phyloP scores from a whole-genome alignment of 2,797 vertebrate genomes.

The Xyrichtys novacula region DNA sequence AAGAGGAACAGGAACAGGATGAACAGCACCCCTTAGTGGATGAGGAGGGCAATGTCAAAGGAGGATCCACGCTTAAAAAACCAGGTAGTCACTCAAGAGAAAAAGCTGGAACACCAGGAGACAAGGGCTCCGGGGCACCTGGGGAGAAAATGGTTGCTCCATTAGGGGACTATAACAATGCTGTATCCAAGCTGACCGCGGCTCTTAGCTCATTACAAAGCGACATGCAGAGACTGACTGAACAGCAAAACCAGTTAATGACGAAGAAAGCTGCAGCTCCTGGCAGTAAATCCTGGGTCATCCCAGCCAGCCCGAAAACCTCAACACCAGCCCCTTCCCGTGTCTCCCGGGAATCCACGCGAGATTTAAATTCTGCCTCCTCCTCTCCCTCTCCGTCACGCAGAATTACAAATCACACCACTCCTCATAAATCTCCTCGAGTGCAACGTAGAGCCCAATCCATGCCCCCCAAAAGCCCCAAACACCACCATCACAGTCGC shows the following conservation, averaged over 20 bases:
- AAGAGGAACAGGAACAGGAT: slow-evolving; percentile 72
- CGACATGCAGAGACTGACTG: slow-evolving; percentile 93
- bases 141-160: slow-evolving; percentile 83
- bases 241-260: slow-evolving; percentile 90
- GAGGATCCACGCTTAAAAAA: slow-evolving; percentile 63
- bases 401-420: slow-evolving; percentile 66
- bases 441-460: slow-evolving; percentile 84
- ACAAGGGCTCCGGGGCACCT: slow-evolving; percentile 67
- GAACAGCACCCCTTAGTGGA: slow-evolving; percentile 56
- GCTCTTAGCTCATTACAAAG: slow-evolving; percentile 90
- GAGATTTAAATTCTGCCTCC: slow-evolving; percentile 78
- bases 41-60: slow-evolving; percentile 57
- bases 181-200: slow-evolving; percentile 91
- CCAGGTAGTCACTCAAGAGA: slow-evolving; percentile 81
- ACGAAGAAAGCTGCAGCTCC: slow-evolving; percentile 78
- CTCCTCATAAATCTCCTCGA: slow-evolving; percentile 84
- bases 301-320: slow-evolving; percentile 83
- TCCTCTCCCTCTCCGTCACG: slow-evolving; percentile 88
- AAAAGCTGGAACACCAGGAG: slow-evolving; percentile 52
- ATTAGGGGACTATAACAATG: slow-evolving; percentile 92
- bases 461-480: slow-evolving; percentile 90
- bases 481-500: slow-evolving; percentile 79
- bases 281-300: slow-evolving; percentile 87
- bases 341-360: slow-evolving; percentile 79
- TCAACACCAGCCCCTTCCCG: slow-evolving; percentile 63